These are phyloP conservation scores for Sebastes taczanowskii DNA, from an alignment of 2,797 vertebrate species.

Conservation along the genomic window DNA sequence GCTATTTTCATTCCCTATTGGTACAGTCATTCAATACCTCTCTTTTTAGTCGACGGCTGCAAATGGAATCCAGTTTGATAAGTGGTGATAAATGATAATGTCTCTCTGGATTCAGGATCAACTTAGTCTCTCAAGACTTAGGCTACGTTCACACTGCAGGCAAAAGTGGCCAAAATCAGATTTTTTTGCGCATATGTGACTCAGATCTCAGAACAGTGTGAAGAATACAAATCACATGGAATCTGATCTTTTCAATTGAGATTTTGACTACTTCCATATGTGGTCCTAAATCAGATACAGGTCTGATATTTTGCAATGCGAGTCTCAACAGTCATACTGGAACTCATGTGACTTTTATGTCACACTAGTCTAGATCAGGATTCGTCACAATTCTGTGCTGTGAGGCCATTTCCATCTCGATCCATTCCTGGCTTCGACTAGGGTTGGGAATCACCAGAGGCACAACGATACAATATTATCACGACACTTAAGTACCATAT, in stretches of 20 bases:
- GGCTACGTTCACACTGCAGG: background rate
- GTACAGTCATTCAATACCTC: slow-evolving; percentile 57
- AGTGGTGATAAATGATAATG: slow-evolving; percentile 46
- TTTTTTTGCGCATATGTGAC: background rate
- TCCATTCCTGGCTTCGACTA: background rate
- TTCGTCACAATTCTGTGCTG: background rate
- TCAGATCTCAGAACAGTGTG: background rate
- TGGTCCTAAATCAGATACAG: background rate
- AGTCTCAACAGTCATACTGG: background rate
- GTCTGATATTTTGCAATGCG: background rate
- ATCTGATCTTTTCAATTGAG: background rate
- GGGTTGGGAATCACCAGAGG: no score
- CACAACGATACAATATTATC: no score
- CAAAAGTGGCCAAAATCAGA: background rate
- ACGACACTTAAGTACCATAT: no score
- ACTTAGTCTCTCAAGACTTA: background rate
- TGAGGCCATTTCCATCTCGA: background rate
- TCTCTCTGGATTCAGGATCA: slow-evolving; percentile 23
- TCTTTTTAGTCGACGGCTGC: slow-evolving; percentile 45
- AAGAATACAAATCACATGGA: no score
- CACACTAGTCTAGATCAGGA: background rate
- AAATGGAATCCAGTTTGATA: slow-evolving; percentile 56
- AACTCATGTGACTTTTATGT: background rate
- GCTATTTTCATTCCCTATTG: slow-evolving; percentile 62
- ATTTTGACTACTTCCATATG: background rate